Percentiles rank a stretch among this genome's conserved stretches.
phyloP scores from a whole-genome alignment of 1,140 invertebrate species.

The Batillaria attramentaria region DNA sequence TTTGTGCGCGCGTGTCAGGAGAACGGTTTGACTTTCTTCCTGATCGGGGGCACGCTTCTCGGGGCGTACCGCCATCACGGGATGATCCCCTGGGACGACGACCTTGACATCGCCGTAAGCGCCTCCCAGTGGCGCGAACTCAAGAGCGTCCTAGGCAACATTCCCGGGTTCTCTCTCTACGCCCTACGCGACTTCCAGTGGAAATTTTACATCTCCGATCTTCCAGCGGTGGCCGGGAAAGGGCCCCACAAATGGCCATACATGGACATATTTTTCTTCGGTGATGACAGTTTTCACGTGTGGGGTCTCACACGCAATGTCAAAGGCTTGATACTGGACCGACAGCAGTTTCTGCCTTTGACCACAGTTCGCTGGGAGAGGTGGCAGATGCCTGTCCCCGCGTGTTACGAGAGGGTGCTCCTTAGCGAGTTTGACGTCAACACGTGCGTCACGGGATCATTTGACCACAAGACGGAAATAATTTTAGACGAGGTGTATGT shows the following conservation, averaged over 20 bases:
- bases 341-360: conserved; percentile 58
- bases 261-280: conserved; percentile 66
- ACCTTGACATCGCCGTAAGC: conserved; percentile 59
- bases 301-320: conserved; percentile 53
- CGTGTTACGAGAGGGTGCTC: conserved; percentile 34
- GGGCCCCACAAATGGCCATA: conserved; percentile 61
- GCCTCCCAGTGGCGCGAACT: conserved; percentile 42
- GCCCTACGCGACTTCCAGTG: conserved; percentile 42
- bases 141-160: conserved; percentile 32
- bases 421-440: conserved; percentile 41
- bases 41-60: conserved; percentile 56
- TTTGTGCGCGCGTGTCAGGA: conserved; percentile 42
- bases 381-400: conserved; percentile 51
- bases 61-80: conserved; percentile 59
- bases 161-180: conserved; percentile 42
- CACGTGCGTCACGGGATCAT: conserved; percentile 44
- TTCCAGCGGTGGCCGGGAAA: conserved; percentile 32
- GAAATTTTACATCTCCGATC: conserved; percentile 54
- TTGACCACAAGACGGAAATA: conserved; percentile 49
- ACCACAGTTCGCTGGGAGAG: conserved; percentile 47
- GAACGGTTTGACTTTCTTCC: conserved; percentile 52
- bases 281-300: conserved; percentile 59
- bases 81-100: conserved; percentile 67
- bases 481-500: not conserved
- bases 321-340: conserved; percentile 44